Conservation (phyloP, 2,797 vertebrate species). For the Rousettus madagascariensis region DNA sequence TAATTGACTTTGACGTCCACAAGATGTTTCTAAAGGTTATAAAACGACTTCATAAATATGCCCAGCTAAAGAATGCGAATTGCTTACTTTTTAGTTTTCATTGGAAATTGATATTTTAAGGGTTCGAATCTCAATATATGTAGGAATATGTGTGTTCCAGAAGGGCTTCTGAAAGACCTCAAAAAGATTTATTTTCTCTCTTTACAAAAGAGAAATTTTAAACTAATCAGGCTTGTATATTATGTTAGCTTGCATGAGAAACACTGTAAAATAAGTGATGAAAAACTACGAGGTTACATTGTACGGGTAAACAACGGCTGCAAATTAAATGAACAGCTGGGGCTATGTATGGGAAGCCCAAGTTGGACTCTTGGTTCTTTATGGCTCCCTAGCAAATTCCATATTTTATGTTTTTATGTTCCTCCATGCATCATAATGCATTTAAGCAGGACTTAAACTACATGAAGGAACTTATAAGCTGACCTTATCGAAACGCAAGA, state of each 20-base stretch:
- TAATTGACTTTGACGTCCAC: background rate
- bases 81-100: background rate
- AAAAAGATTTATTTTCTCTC: background rate
- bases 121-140: background rate
- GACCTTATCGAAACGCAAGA: background rate
- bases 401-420: background rate
- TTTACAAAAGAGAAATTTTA: background rate
- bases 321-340: background rate
- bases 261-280: background rate
- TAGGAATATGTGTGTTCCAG: background rate
- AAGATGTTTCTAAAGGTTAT: background rate
- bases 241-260: background rate
- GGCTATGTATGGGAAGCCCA: background rate
- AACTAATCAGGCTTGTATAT: background rate
- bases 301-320: background rate
- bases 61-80: background rate
- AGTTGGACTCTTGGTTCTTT: background rate
- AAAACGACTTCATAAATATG: background rate
- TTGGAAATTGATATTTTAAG: background rate
- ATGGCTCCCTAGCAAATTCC: background rate
- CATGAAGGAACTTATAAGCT: background rate
- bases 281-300: background rate
- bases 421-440: background rate
- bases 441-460: background rate
- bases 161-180: background rate